A percentile compares a stretch with the other conserved stretches of the same genome.
Conservation (phyloP, 2,888 invertebrate species). For the Eremobia ochroleuca region DNA sequence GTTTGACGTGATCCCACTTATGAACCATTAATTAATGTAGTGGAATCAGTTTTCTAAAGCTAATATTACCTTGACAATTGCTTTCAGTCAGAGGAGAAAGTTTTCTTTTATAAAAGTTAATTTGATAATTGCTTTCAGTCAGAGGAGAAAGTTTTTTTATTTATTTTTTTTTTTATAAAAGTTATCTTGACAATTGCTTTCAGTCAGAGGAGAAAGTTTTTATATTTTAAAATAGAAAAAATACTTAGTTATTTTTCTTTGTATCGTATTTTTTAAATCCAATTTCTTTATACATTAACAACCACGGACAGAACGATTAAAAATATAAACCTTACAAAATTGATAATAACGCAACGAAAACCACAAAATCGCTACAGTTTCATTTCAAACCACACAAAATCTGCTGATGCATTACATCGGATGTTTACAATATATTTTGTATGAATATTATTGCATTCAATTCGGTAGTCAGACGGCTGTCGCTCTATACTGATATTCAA, state of each 20-base stretch:
- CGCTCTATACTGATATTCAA: conserved; percentile 34
- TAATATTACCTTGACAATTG: not conserved
- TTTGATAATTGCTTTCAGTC: too few relatives aligned
- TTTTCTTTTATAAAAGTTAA: not conserved
- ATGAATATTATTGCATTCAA: conserved; percentile 42
- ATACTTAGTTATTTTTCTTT: too few relatives aligned
- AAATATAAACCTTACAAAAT: conserved; percentile 16
- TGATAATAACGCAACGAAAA: conserved; percentile 23
- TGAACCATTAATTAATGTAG: not conserved
- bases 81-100: too few relatives aligned
- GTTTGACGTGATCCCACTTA: not conserved
- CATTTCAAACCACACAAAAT: conserved; percentile 40
- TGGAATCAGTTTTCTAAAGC: not conserved
- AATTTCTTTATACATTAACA: not conserved
- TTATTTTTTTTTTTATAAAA: not conserved
- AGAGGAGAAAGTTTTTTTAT: not conserved
- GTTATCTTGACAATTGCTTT: too few relatives aligned
- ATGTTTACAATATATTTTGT: conserved; percentile 15
- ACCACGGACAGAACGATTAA: not conserved
- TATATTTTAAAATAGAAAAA: too few relatives aligned
- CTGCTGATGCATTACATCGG: conserved; percentile 13
- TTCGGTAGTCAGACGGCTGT: conserved; percentile 20
- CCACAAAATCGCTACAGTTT: conserved; percentile 31
- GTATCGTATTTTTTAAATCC: too few relatives aligned
- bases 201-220: too few relatives aligned